Base-by-base conservation (phyloP, 1,140 invertebrate species). In the Camponotus vicinus region DNA sequence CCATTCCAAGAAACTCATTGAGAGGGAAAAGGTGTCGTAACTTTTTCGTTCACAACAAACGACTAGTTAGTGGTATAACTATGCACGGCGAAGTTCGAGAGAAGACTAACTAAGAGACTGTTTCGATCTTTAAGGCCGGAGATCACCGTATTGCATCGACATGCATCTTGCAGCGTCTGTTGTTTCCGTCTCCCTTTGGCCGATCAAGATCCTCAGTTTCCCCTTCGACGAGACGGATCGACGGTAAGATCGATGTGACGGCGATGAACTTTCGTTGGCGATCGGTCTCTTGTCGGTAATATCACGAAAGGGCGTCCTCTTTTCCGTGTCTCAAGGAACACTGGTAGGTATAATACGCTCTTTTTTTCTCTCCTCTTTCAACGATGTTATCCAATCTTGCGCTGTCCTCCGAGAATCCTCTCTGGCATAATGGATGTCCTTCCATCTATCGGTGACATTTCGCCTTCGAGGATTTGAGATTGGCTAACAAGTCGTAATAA, bases 401-500 rank as follows among this genome's bases (percentile, higher is more conserved):
- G 77, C 64, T 57, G 77, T 80, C 64, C 64, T 57, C 13, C 52
- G 79, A 71, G 69, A 82, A 82, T 49, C 69, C 55, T 73, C 78
- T 70, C 57, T 13, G 69, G 69, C 40, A 83, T 83, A 83, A 83
- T 83, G 55, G 55, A 83, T 83, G 79, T 83, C 79, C 69, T 75
- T 73, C 79, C 40, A 75, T 73, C 69, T 18, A 37, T 80, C 78
- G 69, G 69, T 83, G 79, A 83, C 79, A 83, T 83, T 83, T 83
- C 18, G 55, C 79, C 69, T 83, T n/a, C 18, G 55, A 37, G 27
- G 79, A 83, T 83, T 75, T 63, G 27, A 83, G 69, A 83, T 83
- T 83, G 69, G 79, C 79, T 75, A 83, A 83, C 79, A 75, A 70
- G 79, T 73, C 79, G 79, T 75, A 83, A 83, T 83, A 83, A 83